phyloP scores from a whole-genome alignment of 2,113 vertebrate species.

The Engystomops pustulosus region DNA sequence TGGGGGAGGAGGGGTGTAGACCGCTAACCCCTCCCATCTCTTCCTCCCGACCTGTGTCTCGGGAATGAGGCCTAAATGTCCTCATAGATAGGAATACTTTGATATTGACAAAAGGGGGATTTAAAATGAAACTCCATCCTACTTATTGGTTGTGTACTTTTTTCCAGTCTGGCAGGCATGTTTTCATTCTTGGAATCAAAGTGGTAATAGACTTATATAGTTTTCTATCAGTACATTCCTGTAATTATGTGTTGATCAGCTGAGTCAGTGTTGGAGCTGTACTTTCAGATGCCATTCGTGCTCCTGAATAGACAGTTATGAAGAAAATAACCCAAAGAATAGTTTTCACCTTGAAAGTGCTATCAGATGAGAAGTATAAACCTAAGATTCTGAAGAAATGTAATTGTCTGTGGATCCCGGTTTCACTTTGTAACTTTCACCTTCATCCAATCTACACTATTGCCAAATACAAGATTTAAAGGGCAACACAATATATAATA shows the following conservation, averaged over 20 bases:
- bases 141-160: background rate
- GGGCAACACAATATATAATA: background rate
- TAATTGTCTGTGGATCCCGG: background rate
- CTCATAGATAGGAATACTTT: background rate
- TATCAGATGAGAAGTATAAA: background rate
- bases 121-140: background rate
- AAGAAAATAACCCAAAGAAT: background rate
- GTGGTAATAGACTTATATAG: background rate
- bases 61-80: background rate
- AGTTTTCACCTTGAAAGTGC: background rate
- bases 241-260: background rate
- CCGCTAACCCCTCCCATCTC: too few relatives aligned
- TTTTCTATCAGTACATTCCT: background rate
- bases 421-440: background rate
- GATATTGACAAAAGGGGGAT: background rate
- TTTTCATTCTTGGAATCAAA: background rate
- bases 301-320: background rate
- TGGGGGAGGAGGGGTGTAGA: too few relatives aligned
- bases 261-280: background rate
- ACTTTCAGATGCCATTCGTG: background rate
- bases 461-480: background rate
- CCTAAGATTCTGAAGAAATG: background rate
- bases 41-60: too few relatives aligned
- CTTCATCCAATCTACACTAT: too few relatives aligned
- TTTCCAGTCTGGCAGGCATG: background rate